Evolutionary conservation across 2,113 vertebrate genomes (phyloP).

Genomic region (Gobio gobio): DNA sequence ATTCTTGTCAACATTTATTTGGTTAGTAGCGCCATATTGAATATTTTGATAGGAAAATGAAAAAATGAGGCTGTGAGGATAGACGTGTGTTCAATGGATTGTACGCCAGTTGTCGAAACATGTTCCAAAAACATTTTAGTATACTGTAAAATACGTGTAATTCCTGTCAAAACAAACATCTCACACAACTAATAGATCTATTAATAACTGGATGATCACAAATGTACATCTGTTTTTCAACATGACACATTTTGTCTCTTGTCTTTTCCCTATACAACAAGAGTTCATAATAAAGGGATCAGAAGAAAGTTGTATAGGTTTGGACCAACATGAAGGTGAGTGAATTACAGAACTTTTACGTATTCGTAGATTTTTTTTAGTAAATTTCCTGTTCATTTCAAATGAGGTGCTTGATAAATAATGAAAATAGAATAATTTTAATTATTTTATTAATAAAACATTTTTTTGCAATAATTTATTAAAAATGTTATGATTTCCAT

Average conservation of each 20-base stretch:
- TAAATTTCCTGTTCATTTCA: background rate
- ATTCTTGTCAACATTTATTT: too few relatives aligned
- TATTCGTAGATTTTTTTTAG: background rate
- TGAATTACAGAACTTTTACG: background rate
- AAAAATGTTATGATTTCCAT: slow-evolving; percentile 86
- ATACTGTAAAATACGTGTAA: background rate
- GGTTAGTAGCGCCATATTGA: too few relatives aligned
- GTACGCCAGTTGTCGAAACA: background rate
- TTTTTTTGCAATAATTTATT: slow-evolving; percentile 88
- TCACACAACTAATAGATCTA: too few relatives aligned
- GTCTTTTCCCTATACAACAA: background rate
- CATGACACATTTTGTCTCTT: too few relatives aligned
- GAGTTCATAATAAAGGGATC: background rate
- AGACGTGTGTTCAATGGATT: background rate
- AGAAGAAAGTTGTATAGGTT: background rate
- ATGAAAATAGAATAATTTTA: slow-evolving; percentile 59
- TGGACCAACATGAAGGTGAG: background rate
- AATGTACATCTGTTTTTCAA: too few relatives aligned
- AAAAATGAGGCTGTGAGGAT: background rate
- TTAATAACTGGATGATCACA: too few relatives aligned
- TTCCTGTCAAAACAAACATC: background rate
- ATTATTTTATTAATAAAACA: slow-evolving; percentile 88
- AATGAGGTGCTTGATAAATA: background rate
- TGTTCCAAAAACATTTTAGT: background rate
- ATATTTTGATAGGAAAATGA: background rate